phyloP scores from a whole-genome alignment of 2,797 vertebrate species.

The Tenualosa thibaudeaui region DNA sequence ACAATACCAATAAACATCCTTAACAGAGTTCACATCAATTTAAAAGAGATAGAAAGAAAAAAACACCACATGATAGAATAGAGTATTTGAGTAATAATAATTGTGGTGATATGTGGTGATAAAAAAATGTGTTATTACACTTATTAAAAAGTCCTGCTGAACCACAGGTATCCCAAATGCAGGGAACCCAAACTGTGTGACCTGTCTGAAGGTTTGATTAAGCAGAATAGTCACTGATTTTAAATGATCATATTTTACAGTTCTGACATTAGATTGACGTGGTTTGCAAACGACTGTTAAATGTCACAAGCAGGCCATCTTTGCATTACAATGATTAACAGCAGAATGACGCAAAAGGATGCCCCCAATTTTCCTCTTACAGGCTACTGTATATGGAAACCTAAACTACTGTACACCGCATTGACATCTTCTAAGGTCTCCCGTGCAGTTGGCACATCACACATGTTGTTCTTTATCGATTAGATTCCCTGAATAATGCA shows the following conservation, averaged over 20 bases:
- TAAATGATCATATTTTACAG: neutral
- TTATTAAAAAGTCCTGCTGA: neutral
- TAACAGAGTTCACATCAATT: neutral
- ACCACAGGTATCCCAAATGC: neutral
- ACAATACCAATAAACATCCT: neutral
- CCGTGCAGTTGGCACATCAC: neutral
- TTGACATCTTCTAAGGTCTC: neutral
- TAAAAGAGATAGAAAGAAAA: neutral
- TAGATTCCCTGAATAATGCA: neutral
- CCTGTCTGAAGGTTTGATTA: no score
- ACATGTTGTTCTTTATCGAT: neutral
- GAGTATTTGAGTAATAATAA: no score
- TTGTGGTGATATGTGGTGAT: neutral
- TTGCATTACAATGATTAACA: neutral
- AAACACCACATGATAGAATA: no score
- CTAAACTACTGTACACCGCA: neutral
- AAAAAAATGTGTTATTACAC: neutral
- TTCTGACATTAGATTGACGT: neutral
- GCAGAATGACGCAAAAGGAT: neutral
- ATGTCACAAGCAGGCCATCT: neutral
- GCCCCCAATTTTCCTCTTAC: neutral
- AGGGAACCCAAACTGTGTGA: neutral
- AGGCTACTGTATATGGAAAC: neutral
- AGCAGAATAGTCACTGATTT: neutral
- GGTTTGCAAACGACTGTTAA: neutral